Evolutionary conservation across 2,797 vertebrate genomes (phyloP).

Genomic region (Hylomyscus alleni): DNA sequence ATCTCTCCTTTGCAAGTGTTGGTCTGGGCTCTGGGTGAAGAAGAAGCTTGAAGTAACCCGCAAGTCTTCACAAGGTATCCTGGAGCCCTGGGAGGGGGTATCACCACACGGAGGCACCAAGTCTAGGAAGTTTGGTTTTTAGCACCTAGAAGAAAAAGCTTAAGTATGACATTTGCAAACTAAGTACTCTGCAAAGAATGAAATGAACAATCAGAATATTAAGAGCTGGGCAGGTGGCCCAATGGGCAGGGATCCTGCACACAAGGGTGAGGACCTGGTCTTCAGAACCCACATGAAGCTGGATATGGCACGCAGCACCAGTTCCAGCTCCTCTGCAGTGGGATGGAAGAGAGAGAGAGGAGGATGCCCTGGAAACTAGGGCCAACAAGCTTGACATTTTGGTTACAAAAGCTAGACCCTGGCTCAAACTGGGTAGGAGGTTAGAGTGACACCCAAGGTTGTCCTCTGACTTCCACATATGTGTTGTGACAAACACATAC

Average conservation of each 20-base stretch:
- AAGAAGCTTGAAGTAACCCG: background rate
- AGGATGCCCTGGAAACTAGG: too few relatives aligned
- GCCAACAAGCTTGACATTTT: background rate
- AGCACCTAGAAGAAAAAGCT: background rate
- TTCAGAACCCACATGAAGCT: background rate
- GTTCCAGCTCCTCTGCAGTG: background rate
- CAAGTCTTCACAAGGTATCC: constrained; percentile 3
- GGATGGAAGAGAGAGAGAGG: background rate
- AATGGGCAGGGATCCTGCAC: background rate
- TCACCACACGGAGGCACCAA: background rate
- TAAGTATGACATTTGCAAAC: background rate
- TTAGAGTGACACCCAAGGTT: background rate
- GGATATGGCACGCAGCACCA: fast-evolving
- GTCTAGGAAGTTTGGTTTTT: background rate
- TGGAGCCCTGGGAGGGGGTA: background rate
- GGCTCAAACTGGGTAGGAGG: background rate
- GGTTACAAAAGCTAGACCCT: background rate
- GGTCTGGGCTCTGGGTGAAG: constrained; percentile 69
- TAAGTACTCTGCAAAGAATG: background rate
- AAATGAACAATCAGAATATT: background rate
- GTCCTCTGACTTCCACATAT: background rate
- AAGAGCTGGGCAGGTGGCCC: background rate
- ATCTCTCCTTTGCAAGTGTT: constrained; percentile 70
- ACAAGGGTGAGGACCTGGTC: background rate
- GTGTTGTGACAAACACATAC: background rate